Base-by-base conservation (phyloP, 30 jellyfish, hydroid and myxozoan genomes). In the Mastigias papua region DNA sequence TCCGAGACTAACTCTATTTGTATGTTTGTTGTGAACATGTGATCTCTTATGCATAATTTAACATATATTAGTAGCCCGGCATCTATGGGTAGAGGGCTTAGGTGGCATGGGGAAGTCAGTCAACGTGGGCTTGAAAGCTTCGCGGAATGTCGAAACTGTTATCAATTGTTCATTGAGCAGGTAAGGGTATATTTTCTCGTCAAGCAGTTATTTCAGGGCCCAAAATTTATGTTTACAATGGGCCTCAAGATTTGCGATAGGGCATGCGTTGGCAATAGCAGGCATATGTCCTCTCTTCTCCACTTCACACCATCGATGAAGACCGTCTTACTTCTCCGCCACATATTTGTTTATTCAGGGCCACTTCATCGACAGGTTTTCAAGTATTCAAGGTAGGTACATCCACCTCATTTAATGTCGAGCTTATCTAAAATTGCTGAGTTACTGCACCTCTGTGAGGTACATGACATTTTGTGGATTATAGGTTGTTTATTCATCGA, bases 21-120 rank as follows among this genome's bases (percentile, higher is more conserved):
- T 37, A 11, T 72, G 83, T n/a, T 72, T 37, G 82, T 34, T 35
- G 64, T 20, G 32, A 25, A 10, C 22, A 11, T 25, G 69, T 1
- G 83, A 48, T 34, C 65, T 34, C 33, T 19, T 26, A 37, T 69
- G 81, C 83, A 72, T 72, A 72, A 72, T 72, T 72, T 72, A 72
- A 11, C 83, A 72, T 72, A 37, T 11, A 37, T 37, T 37, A 37
- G 5, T 5, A 37, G 11, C n/a, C n/a, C 54, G 54, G 11, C 54
- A 37, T 37, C 5, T 11, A 37, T 37, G 54, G 54, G 54, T 37
- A 37, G 54, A 37, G 54, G 11, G 54, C 54, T 37, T 37, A 11
- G 54, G 54, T 37, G 54, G 11, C 54, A 11, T 37, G 5, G 10
- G 54, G 54, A 37, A 11, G 54, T 37, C 11, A 37, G n/a, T n/a